These are phyloP conservation scores for Hafferia zeledoni DNA, from an alignment of 2,797 vertebrate species.

Conservation along the genomic window DNA sequence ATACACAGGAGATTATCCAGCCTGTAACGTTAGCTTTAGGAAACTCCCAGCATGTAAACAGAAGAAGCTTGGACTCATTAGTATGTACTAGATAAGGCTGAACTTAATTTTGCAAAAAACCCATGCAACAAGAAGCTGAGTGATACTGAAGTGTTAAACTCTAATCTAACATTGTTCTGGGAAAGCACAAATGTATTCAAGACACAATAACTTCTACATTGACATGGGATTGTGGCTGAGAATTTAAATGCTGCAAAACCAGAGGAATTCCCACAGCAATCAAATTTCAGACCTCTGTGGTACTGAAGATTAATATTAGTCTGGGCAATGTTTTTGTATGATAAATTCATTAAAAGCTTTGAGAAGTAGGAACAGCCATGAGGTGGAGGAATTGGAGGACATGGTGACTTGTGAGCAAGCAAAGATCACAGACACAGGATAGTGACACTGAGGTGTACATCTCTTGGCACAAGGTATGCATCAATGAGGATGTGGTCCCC, in stretches of 20 bases:
- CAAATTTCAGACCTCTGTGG: background rate
- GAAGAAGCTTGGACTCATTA: background rate
- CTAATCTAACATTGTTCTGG: slow-evolving; percentile 28
- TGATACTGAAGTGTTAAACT: background rate
- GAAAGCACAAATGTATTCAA: slow-evolving; percentile 19
- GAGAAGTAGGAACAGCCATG: background rate
- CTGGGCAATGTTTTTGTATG: background rate
- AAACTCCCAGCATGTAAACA: background rate
- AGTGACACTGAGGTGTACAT: background rate
- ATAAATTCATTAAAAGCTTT: slow-evolving; percentile 24
- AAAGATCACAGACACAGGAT: background rate
- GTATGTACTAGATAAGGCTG: background rate
- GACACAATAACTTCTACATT: slow-evolving; percentile 4
- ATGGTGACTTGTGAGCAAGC: background rate
- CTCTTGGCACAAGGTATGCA: background rate
- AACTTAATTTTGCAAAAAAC: background rate
- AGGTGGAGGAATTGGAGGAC: background rate
- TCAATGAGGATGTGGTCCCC: background rate
- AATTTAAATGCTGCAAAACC: background rate
- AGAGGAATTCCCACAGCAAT: slow-evolving; percentile 22
- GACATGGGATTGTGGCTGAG: background rate
- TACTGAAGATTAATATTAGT: slow-evolving; percentile 17
- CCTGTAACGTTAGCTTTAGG: background rate
- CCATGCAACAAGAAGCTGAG: background rate
- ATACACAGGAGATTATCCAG: background rate